Evolutionary conservation across 2,797 vertebrate genomes (phyloP), one percentile per base, ranked within the genome.

Genomic region (Tragelaphus eurycerus): DNA sequence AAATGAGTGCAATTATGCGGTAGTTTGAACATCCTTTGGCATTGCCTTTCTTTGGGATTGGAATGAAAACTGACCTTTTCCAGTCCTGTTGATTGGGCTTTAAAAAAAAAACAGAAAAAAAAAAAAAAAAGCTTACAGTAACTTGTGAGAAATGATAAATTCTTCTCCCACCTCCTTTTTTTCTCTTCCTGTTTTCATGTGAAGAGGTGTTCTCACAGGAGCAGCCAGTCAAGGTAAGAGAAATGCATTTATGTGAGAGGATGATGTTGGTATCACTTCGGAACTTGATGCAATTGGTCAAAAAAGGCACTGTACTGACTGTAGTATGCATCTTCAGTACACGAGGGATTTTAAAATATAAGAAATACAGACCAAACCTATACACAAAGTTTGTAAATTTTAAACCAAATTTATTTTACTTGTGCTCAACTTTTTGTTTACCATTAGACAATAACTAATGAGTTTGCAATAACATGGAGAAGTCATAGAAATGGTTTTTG

Each of bases 381-480:
- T 3, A 34, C 0, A 79, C 6, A 85, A 38, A 34, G 76, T 78
- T 86, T 96, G 48, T 54, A 57, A 64, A 60, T 64, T 71, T 86
- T 83, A 94, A 96, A 78, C 0, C 25, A 54, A 92, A 43, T 83
- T 48, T 85, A 93, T 94, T 96, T 93, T 79, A 90, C 10, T 83
- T 62, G 17, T 17, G 67, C 83, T 83, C 60, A 67, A 64, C 13
- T 34, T 94, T 95, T 93, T 89, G 52, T 89, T 11, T 27, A 19
- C 34, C 31, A 86, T 14, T 76, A 86, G 48, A 71, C 92, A 95
- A 76, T 57, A 96, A 90, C 38, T 64, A 62, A 59, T 54, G 15
- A 54, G 25, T 38, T 79, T 76, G 14, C 6, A 76, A 17, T 71
- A 92, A 34, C 62, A 74, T 38, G 6, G 16, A 85, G 64, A 89